Conservation (phyloP, 2,113 vertebrate species). For the Butorides virescens region DNA sequence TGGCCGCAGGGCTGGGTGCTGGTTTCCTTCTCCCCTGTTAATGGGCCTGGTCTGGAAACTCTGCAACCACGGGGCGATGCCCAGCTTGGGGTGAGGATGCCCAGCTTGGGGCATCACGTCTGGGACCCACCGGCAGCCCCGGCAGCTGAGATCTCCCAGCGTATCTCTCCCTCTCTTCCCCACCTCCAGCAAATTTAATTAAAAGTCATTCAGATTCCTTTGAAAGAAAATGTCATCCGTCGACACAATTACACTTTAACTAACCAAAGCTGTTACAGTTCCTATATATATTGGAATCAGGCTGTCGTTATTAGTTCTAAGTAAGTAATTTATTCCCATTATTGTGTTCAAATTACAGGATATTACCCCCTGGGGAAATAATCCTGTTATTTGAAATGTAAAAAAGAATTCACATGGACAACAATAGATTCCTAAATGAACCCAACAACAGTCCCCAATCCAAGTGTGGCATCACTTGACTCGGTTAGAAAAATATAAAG, state of each 20-base stretch:
- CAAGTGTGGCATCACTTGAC: not conserved
- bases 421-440: conserved; percentile 61
- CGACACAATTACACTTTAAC: conserved; percentile 65
- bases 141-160: not conserved
- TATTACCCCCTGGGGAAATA: conserved; percentile 71
- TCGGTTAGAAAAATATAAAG: not conserved
- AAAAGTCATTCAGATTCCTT: conserved; percentile 69
- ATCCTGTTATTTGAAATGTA: conserved; percentile 72
- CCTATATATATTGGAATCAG: conserved; percentile 63
- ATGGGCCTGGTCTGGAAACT: not conserved
- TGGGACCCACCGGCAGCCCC: not conserved
- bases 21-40: not conserved
- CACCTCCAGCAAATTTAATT: conserved; percentile 66
- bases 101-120: not conserved
- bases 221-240: conserved; percentile 72
- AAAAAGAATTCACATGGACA: conserved; percentile 64
- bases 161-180: not conserved
- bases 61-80: fast-evolving
- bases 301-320: conserved; percentile 69
- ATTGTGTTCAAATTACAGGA: conserved; percentile 72
- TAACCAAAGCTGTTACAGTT: conserved; percentile 69
- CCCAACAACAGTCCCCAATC: conserved; percentile 27
- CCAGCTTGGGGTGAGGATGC: not conserved
- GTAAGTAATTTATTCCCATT: conserved; percentile 74
- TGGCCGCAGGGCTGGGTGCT: fast-evolving